phyloP scores from a whole-genome alignment of 2,888 invertebrate species.

The Smittia aterrima region DNA sequence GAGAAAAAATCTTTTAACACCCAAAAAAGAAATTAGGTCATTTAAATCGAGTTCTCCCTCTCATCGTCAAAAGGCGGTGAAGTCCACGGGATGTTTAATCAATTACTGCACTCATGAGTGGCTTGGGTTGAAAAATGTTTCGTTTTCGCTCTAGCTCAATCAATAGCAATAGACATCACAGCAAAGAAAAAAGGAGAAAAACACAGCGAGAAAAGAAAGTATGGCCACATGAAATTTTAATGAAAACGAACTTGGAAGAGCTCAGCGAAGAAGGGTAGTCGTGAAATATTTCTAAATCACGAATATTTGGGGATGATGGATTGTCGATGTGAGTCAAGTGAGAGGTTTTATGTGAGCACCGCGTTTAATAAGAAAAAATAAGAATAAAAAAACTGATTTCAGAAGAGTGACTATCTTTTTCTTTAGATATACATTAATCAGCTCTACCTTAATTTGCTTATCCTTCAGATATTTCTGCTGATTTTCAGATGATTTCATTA shows the following conservation, averaged over 20 bases:
- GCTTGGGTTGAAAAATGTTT: not conserved
- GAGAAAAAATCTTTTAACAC: slow-evolving; percentile 6
- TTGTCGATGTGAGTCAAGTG: too few species aligned
- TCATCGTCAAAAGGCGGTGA: not conserved
- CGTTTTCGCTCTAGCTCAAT: not conserved
- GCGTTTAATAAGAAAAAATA: too few species aligned
- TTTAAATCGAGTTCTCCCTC: not conserved
- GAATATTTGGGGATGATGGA: not conserved
- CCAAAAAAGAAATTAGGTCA: slow-evolving; percentile 1
- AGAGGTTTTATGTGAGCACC: too few species aligned
- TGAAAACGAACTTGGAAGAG: not conserved
- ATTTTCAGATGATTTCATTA: too few species aligned
- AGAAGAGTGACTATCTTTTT: too few species aligned
- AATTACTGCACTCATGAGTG: slow-evolving; percentile 6
- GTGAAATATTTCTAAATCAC: not conserved
- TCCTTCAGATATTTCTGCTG: too few species aligned
- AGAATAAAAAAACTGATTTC: too few species aligned
- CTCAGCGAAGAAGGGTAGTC: not conserved
- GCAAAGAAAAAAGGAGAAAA: not conserved
- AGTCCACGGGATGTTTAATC: not conserved
- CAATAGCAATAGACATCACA: not conserved
- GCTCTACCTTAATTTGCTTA: too few species aligned
- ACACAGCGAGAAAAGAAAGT: not conserved
- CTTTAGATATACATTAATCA: too few species aligned
- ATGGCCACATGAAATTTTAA: slow-evolving; percentile 6